Evolutionary conservation across 1,140 invertebrate genomes (phyloP).

Genomic region (Coenobita brevimanus): DNA sequence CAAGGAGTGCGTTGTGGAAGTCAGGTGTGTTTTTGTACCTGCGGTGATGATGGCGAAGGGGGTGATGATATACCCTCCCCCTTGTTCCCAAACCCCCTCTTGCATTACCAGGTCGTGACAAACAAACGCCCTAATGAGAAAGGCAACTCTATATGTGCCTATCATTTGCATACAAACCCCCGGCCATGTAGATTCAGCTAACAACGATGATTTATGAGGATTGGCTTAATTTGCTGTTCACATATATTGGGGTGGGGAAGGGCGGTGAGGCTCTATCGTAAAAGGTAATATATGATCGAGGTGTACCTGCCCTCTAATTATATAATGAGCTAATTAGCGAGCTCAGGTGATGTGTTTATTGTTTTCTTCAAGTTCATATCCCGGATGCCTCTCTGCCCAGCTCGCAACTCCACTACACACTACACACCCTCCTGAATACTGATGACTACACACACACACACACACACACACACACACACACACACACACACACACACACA

Average conservation of each 20-base stretch:
- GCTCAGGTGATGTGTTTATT: slow-evolving; percentile 21
- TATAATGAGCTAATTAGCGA: slow-evolving; percentile 47
- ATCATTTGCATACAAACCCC: slow-evolving; percentile 43
- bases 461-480: slow-evolving; percentile 6
- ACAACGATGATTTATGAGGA: slow-evolving; percentile 29
- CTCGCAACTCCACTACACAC: too few relatives aligned
- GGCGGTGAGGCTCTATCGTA: background rate
- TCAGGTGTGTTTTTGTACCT: too few relatives aligned
- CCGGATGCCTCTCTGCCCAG: too few relatives aligned
- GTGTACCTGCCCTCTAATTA: slow-evolving; percentile 16
- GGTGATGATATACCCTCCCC: too few relatives aligned
- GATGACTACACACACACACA: slow-evolving; percentile 11
- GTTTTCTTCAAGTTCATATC: too few relatives aligned
- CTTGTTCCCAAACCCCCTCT: too few relatives aligned
- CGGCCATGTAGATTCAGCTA: slow-evolving; percentile 30
- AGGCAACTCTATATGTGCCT: slow-evolving; percentile 38
- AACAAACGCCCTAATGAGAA: slow-evolving; percentile 32
- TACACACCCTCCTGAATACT: too few relatives aligned
- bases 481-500: slow-evolving; percentile 2
- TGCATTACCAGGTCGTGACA: too few relatives aligned
- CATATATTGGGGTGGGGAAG: background rate
- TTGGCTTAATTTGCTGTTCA: slow-evolving; percentile 34
- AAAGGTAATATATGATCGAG: slow-evolving; percentile 11
- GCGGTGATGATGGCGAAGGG: too few relatives aligned
- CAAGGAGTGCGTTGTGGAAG: too few relatives aligned